Evolutionary conservation across 2,797 vertebrate species (phyloP).

Genomic region (Sebastes kiyomatsui): DNA sequence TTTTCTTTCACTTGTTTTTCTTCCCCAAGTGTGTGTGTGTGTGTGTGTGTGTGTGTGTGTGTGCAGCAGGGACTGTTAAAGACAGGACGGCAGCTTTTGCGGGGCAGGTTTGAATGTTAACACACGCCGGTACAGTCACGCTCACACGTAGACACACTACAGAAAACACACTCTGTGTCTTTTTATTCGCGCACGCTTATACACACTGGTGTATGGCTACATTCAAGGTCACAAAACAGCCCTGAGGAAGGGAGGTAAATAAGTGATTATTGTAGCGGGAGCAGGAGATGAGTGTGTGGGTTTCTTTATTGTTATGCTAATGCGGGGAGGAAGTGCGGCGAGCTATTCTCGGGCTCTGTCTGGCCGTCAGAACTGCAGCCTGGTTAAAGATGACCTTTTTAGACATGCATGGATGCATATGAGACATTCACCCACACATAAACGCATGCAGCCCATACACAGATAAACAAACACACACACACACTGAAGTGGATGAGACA

Average conservation of each 20-base stretch:
- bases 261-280: conserved; percentile 62
- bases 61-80: neutral
- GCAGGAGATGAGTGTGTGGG: conserved; percentile 46
- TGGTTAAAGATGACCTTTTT: conserved; percentile 73
- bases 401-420: conserved; percentile 71
- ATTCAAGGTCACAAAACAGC: conserved; percentile 69
- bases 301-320: conserved; percentile 74
- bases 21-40: neutral
- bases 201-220: conserved; percentile 27
- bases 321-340: conserved; percentile 29
- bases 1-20: conserved; percentile 28
- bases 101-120: conserved; percentile 24
- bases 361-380: conserved; percentile 25
- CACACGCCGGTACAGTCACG: conserved; percentile 24
- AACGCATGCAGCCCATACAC: conserved; percentile 10
- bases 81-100: conserved; percentile 36
- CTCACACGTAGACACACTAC: conserved; percentile 7
- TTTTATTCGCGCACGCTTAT: conserved; percentile 36
- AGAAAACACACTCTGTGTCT: conserved; percentile 17
- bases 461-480: conserved; percentile 4
- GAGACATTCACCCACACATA: conserved; percentile 35
- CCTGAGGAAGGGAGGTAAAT: conserved; percentile 61
- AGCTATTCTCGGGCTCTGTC: conserved; percentile 25
- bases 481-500: neutral
- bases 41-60: neutral